Percentiles rank a stretch among this genome's conserved stretches.
phyloP scores from a whole-genome alignment of 2,888 invertebrate species.

The Sipha maydis region DNA sequence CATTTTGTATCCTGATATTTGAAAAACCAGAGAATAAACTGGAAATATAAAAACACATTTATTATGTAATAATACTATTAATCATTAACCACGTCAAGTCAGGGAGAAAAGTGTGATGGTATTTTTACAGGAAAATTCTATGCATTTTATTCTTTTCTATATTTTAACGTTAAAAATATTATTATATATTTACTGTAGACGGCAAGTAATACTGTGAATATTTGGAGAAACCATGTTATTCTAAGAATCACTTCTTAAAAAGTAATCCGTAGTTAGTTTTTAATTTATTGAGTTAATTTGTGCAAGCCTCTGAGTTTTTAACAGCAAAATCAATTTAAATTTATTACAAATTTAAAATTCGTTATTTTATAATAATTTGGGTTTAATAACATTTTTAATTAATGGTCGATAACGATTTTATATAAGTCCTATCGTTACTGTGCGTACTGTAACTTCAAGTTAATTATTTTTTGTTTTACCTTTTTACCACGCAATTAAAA shows the following conservation, averaged over 20 bases:
- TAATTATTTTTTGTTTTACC: conserved; percentile 4
- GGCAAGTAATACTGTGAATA: not conserved
- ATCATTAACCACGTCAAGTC: not conserved
- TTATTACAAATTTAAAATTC: not conserved
- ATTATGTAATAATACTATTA: conserved; percentile 7
- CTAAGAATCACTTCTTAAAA: not conserved
- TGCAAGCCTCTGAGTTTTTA: not conserved
- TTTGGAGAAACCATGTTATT: not conserved
- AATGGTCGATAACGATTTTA: not conserved
- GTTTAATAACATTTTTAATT: conserved; percentile 6
- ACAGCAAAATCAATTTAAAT: conserved; percentile 2
- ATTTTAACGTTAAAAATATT: not conserved
- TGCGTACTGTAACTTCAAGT: not conserved
- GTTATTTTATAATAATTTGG: not conserved
- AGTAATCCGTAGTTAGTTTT: not conserved
- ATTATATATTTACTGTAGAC: not conserved
- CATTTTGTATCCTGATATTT: not conserved
- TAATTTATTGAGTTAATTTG: not conserved
- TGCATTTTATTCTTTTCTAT: not conserved
- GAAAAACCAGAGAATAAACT: not conserved
- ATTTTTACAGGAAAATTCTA: not conserved
- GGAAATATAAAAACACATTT: conserved; percentile 13
- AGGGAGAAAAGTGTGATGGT: not conserved
- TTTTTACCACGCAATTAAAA: conserved; percentile 27
- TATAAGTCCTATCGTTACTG: not conserved